Percentiles rank a stretch among this genome's conserved stretches.
Conservation (phyloP, 2,888 invertebrate genomes). For the Drosophila buzzatii region DNA sequence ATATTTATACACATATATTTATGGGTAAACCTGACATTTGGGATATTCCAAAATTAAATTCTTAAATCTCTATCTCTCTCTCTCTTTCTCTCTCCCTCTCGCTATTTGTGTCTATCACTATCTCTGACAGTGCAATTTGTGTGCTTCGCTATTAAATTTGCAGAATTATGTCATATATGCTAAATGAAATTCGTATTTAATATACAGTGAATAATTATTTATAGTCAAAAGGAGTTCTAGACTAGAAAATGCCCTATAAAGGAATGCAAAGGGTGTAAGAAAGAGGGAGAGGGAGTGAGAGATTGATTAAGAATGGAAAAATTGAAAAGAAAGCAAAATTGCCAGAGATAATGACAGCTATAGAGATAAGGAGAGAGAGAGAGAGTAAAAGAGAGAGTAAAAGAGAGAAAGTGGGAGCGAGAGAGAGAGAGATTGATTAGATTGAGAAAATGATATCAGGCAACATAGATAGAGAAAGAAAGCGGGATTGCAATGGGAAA, state of each 20-base stretch:
- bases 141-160: constrained; percentile 10
- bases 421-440: too few relatives aligned
- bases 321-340: too few relatives aligned
- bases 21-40: neutral
- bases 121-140: constrained; percentile 37
- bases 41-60: constrained; percentile 4
- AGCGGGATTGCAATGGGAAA: neutral
- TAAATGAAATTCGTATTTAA: constrained; percentile 22
- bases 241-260: neutral
- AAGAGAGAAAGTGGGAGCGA: too few relatives aligned
- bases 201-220: neutral
- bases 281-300: too few relatives aligned
- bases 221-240: neutral
- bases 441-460: too few relatives aligned
- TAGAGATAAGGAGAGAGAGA: too few relatives aligned
- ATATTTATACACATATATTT: neutral
- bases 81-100: neutral
- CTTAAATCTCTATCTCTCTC: neutral
- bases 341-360: too few relatives aligned
- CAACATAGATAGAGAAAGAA: neutral
- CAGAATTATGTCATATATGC: constrained; percentile 14
- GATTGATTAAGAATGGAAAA: too few relatives aligned
- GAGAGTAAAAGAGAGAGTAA: too few relatives aligned
- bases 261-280: neutral
- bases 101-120: neutral